Percentiles rank a stretch among this genome's conserved stretches.
Conservation (phyloP, 2,113 vertebrate species). For the Callospermophilus lateralis region DNA sequence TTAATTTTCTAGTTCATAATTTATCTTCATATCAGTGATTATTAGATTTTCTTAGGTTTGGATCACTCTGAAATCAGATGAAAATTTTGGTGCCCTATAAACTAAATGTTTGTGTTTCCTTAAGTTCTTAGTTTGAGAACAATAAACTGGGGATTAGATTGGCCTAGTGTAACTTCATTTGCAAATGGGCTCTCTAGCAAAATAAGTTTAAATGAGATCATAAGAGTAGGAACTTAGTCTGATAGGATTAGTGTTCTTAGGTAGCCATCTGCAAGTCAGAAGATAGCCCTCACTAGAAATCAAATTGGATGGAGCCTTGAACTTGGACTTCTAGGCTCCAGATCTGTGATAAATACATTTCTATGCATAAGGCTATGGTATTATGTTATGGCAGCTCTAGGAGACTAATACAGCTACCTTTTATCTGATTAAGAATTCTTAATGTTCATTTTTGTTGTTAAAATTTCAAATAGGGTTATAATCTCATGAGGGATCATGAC, state of each 20-base stretch:
- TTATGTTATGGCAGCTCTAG: background rate
- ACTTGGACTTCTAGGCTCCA: background rate
- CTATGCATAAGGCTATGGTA: background rate
- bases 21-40: background rate
- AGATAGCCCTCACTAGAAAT: background rate
- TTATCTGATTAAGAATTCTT: background rate
- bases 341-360: background rate
- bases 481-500: background rate
- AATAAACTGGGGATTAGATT: background rate
- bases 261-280: background rate
- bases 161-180: background rate
- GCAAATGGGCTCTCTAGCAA: background rate
- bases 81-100: background rate
- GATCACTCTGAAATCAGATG: background rate
- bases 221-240: background rate
- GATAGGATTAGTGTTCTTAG: background rate
- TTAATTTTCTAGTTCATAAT: conserved; percentile 26
- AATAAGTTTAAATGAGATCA: background rate
- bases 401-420: no score
- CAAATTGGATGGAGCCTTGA: background rate
- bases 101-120: background rate
- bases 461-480: background rate
- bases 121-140: background rate
- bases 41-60: background rate
- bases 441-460: background rate